A percentile compares a stretch with the other conserved stretches of the same genome.
Conservation (phyloP, 2,113 vertebrate genomes). For the Numida meleagris region DNA sequence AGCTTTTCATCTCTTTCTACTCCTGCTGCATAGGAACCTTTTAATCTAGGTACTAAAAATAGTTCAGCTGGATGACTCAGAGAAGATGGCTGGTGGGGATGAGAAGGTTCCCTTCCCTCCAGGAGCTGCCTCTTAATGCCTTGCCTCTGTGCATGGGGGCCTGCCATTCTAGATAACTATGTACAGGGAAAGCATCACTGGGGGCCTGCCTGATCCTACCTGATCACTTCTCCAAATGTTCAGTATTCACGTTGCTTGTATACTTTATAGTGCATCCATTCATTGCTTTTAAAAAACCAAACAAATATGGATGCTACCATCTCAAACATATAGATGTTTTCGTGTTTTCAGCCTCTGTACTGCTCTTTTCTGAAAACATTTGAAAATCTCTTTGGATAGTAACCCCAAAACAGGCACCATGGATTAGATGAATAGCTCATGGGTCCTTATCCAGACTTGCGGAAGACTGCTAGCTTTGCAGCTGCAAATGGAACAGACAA, state of each 20-base stretch:
- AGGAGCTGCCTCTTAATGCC: not conserved
- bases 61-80: not conserved
- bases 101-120: not conserved
- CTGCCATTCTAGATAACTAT: not conserved
- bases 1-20: not conserved
- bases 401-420: not conserved
- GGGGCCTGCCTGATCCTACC: not conserved
- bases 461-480: not conserved
- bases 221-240: not conserved
- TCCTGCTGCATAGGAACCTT: not conserved
- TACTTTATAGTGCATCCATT: not conserved
- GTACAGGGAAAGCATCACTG: not conserved
- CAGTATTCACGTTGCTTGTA: not conserved
- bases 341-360: not conserved
- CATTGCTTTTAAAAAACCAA: not conserved
- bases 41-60: slow-evolving; percentile 21
- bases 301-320: not conserved
- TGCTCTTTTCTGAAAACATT: not conserved
- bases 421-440: not conserved
- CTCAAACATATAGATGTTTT: not conserved
- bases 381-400: not conserved
- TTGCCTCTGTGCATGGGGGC: not conserved
- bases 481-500: not conserved
- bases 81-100: not conserved
- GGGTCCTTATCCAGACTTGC: not conserved